These are phyloP conservation scores for Onychorhynchus coronatus DNA, from an alignment of 2,113 vertebrate genomes.

Conservation along the genomic window DNA sequence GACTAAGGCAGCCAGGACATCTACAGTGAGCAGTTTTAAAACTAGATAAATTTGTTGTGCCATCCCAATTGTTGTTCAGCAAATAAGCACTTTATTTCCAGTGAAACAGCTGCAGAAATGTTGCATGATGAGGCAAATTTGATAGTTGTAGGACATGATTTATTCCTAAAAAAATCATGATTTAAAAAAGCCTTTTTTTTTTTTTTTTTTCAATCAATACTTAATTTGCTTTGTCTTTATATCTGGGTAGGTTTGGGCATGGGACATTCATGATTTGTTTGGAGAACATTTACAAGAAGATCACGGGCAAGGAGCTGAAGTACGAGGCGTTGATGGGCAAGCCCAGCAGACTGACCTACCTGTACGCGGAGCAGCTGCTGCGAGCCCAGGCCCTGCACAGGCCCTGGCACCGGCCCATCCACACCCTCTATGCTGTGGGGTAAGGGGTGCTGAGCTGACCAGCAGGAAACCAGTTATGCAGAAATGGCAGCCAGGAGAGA, in stretches of 20 bases:
- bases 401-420: slow-evolving; percentile 72
- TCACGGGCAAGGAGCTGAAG: slow-evolving; percentile 84
- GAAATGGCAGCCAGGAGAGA: neutral
- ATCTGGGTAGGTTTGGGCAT: slow-evolving; percentile 79
- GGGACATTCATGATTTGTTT: slow-evolving; percentile 88
- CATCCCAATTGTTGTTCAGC: neutral
- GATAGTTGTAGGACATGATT: neutral
- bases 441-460: neutral
- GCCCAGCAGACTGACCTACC: slow-evolving; percentile 86
- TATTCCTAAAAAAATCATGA: neutral
- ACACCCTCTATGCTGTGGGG: slow-evolving; percentile 85
- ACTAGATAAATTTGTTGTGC: neutral
- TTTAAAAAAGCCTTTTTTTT: neutral
- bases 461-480: no score
- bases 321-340: slow-evolving; percentile 86
- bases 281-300: slow-evolving; percentile 88
- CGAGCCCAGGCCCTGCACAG: slow-evolving; percentile 76
- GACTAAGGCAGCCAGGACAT: neutral
- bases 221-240: neutral
- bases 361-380: slow-evolving; percentile 85
- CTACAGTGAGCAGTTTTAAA: neutral
- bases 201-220: neutral
- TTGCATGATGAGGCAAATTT: neutral
- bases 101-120: neutral
- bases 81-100: neutral